Conservation (phyloP, 2,888 invertebrate genomes). For the Leucophora obtusa region DNA sequence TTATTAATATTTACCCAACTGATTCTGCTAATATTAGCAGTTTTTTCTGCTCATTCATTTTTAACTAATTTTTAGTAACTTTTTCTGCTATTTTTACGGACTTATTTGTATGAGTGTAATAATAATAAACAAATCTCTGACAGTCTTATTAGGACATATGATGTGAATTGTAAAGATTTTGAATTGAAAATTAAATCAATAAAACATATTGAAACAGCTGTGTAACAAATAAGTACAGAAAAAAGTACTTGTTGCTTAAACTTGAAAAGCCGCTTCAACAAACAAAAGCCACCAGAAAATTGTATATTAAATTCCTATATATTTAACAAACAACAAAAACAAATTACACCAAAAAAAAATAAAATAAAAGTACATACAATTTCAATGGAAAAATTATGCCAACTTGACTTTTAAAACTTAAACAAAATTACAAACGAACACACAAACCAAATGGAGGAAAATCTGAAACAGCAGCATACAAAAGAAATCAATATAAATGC, state of each 20-base stretch:
- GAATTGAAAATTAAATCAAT: not conserved
- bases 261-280: not conserved
- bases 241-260: not conserved
- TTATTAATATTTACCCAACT: no score
- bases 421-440: constrained; percentile 7
- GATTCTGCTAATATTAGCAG: no score
- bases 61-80: no score
- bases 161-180: no score
- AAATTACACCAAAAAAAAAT: not conserved
- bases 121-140: no score
- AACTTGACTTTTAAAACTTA: constrained; percentile 17
- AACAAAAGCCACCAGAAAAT: constrained; percentile 2
- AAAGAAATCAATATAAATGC: constrained; percentile 49
- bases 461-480: constrained; percentile 24
- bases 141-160: no score
- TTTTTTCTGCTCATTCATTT: no score
- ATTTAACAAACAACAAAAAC: not conserved
- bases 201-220: not conserved
- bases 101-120: no score
- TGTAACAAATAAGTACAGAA: not conserved
- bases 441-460: constrained; percentile 1
- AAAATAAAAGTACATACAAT: constrained; percentile 1
- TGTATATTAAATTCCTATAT: not conserved
- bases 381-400: constrained; percentile 15
- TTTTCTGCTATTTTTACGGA: no score